Conservation (phyloP, 2,113 vertebrate genomes). For the Clarias macrocephalus region DNA sequence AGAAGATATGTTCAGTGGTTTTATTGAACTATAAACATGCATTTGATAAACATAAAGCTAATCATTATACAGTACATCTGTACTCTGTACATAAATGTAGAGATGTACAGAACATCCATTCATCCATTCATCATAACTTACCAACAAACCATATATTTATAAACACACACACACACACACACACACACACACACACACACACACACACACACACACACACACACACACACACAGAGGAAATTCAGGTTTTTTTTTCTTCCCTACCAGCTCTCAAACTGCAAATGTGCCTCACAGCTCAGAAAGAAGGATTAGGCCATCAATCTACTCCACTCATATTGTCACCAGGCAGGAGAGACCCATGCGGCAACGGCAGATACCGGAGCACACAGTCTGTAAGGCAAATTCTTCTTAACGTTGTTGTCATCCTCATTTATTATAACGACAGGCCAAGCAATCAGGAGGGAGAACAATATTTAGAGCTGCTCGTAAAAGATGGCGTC, state of each 20-base stretch:
- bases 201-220: slow-evolving; percentile 27
- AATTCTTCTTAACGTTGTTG: slow-evolving; percentile 56
- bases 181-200: slow-evolving; percentile 13
- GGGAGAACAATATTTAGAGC: slow-evolving; percentile 51
- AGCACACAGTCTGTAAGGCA: slow-evolving; percentile 59
- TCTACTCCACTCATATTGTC: slow-evolving; percentile 65
- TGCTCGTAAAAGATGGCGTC: slow-evolving; percentile 49
- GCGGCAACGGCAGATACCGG: slow-evolving; percentile 55
- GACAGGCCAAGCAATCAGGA: slow-evolving; percentile 54
- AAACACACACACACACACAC: neutral
- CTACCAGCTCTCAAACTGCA: slow-evolving; percentile 60
- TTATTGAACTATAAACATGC: neutral
- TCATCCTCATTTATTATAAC: slow-evolving; percentile 60
- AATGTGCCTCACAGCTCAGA: slow-evolving; percentile 60
- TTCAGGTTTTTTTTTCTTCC: slow-evolving; percentile 47
- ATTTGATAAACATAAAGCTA: slow-evolving; percentile 35
- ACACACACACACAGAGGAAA: slow-evolving; percentile 38
- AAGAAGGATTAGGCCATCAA: slow-evolving; percentile 65
- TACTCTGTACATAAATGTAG: slow-evolving; percentile 2
- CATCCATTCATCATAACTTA: slow-evolving; percentile 37
- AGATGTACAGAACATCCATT: slow-evolving; percentile 35
- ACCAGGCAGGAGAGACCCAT: slow-evolving; percentile 55
- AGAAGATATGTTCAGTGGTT: neutral
- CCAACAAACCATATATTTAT: slow-evolving; percentile 33
- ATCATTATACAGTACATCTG: slow-evolving; percentile 18